Evolutionary conservation across 2,888 invertebrate species (phyloP), one percentile per base, ranked within the genome.

Genomic region (Leptinotarsa tumamoca): DNA sequence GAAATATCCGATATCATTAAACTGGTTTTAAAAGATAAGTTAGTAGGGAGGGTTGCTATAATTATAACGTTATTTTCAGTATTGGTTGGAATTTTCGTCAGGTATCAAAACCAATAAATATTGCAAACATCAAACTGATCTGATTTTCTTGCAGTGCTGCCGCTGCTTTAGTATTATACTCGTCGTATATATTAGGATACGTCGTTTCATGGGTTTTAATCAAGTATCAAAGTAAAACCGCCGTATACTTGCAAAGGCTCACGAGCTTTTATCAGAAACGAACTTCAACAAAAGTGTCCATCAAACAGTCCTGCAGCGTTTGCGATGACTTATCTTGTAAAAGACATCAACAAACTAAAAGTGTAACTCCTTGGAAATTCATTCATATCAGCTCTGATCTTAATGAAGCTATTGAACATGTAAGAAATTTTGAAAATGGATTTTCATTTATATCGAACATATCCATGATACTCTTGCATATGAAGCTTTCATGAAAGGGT

Each of bases 381-480:
- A 87, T 95, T 3, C 89, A 90, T 78, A 90, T 96, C 83, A 92
- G 93, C 74, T 90, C 92, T 85, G 93, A 94, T 84, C 90, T 96
- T 74, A 95, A 96, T 87, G 89, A 90, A 83, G 93, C 95, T 51
- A 89, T 95, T 82, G 94, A 95, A 89, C 92, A 94, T 87, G 94
- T 95, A 88, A 75, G 75, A 67, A 18, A 23, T 58, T 54, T 54
- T 10, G 10, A 43, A 43, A 43, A 43, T 43, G 43, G 43, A 43
- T 43, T 43, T 43, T 43, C 13, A 43, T 43, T 43, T 43, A 10
- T 43, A 3, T 43, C 13, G 0, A 43, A 13, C 43, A 13, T 43
- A 43, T 43, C 43, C 13, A 43, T 10, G 43, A 43, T 43, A 10
- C 43, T 43, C 43, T 43, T 43, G 43, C 43, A 43, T 43, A 43